phyloP scores from a whole-genome alignment of 2,797 vertebrate genomes.

The Oceanodroma leucorhoa region DNA sequence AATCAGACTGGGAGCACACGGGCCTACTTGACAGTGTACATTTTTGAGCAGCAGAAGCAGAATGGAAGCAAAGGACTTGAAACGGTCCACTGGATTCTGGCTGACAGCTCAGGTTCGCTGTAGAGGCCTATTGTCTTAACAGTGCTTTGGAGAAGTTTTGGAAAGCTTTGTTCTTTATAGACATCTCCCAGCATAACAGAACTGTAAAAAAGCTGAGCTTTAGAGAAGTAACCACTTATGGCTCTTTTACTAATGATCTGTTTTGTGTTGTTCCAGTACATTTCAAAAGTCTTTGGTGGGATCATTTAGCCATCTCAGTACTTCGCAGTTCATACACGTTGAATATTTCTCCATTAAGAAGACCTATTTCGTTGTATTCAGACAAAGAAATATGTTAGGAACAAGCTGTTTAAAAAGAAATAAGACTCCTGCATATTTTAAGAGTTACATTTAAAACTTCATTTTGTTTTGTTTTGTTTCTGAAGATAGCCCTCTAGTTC shows the following conservation, averaged over 20 bases:
- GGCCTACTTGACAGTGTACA: neutral
- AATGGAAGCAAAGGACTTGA: slow-evolving; percentile 1
- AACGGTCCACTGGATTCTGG: neutral
- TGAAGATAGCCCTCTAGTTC: neutral
- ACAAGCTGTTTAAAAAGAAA: neutral
- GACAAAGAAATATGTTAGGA: neutral
- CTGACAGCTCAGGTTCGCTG: neutral
- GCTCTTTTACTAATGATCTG: neutral
- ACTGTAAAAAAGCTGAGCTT: neutral
- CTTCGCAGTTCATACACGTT: neutral
- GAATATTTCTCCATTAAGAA: neutral
- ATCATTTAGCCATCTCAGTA: neutral
- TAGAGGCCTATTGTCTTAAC: neutral
- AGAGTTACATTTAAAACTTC: neutral
- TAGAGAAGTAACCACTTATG: neutral
- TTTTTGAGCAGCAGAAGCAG: slow-evolving; percentile 12
- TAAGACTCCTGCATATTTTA: neutral
- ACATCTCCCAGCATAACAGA: neutral
- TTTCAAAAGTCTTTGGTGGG: neutral
- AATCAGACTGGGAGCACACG: neutral
- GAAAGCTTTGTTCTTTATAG: neutral
- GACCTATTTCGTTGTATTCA: neutral
- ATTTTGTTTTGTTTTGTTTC: neutral
- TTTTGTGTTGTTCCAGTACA: neutral
- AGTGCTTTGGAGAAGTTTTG: neutral